Base-by-base conservation (phyloP, 2,797 vertebrate genomes). In the Lepus oiostolus region DNA sequence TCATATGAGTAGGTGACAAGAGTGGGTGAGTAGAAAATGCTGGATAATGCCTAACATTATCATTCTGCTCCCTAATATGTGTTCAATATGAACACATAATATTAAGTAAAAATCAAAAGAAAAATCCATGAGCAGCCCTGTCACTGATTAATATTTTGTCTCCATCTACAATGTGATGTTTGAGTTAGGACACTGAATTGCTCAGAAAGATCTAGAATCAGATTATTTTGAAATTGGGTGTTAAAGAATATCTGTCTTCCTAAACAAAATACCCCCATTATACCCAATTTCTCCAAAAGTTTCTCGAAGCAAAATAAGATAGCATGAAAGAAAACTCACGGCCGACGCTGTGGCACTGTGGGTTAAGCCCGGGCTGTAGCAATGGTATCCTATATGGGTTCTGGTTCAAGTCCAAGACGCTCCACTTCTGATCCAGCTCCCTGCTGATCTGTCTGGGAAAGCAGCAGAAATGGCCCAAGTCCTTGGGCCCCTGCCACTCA, bases 51-150 rank as follows among this genome's bases (percentile, higher is more conserved):
- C 94, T 2, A 63, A 32, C 38, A 63, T 92, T 85, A 85, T 30
- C 22, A 65, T 12, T 72, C 26, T 14, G 0, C 2, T 65, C 5
- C 79, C 17, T 32, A 70, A 30, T 52, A 35, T 74, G 17, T 85
- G 8, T 19, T 54, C 35, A 63, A 24, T 76, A 76, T 28, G 4
- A 84, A 22, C 19, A n/a, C 16, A 63, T 26, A 85, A 87, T 4
- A 92, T 67, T 77, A 87, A 83, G 76, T 7, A 76, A 83, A 82
- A 60, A 26, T 5, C 54, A 84, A 93, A 32, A 8, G 30, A 77
- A 65, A 67, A 82, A 85, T 22, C 32, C 17, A 67, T 7, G 21
- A 72, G 19, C 11, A 75, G 8, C 5, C 5, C 14, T 2, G 24
- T 5, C 32, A 24, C 2, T 32, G 9, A 42, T 58, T 91, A 76